Evolutionary conservation across 2,797 vertebrate species (phyloP).

Genomic region (Margarornis squamiger): DNA sequence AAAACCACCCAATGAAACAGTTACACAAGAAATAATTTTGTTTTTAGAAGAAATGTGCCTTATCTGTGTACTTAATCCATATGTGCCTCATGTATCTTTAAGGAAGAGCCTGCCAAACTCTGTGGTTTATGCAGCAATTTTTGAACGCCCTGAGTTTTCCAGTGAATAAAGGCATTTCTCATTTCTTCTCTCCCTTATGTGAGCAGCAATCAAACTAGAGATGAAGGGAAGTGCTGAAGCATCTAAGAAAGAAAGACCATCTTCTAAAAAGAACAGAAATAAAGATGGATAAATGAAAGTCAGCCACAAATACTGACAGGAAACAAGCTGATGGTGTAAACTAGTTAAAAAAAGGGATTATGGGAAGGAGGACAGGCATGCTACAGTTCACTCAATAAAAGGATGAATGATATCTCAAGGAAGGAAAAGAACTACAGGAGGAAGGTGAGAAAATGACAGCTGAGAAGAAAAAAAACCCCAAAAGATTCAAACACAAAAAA

Average conservation of each 20-base stretch:
- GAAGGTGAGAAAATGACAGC: not conserved
- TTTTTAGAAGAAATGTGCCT: not conserved
- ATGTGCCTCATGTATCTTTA: not conserved
- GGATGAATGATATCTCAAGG: not conserved
- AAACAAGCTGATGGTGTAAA: not conserved
- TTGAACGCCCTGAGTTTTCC: not conserved
- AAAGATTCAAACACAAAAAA: not conserved
- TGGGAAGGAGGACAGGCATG: not conserved
- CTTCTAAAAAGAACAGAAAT: not conserved
- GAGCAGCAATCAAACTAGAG: not conserved
- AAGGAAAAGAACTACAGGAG: not conserved
- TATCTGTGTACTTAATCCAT: not conserved
- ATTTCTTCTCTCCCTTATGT: not conserved
- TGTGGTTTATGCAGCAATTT: not conserved
- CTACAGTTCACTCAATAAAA: not conserved
- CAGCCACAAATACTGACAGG: not conserved
- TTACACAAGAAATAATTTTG: not conserved
- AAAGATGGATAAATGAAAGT: not conserved
- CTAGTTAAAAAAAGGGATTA: not conserved
- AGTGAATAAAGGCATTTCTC: not conserved
- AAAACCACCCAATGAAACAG: not conserved
- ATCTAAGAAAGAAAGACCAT: not conserved
- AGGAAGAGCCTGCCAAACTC: not conserved
- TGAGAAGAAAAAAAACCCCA: not conserved
- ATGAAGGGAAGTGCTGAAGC: not conserved